Evolutionary conservation across 1,140 invertebrate species (phyloP).

Genomic region (Helicorthomorpha holstii): DNA sequence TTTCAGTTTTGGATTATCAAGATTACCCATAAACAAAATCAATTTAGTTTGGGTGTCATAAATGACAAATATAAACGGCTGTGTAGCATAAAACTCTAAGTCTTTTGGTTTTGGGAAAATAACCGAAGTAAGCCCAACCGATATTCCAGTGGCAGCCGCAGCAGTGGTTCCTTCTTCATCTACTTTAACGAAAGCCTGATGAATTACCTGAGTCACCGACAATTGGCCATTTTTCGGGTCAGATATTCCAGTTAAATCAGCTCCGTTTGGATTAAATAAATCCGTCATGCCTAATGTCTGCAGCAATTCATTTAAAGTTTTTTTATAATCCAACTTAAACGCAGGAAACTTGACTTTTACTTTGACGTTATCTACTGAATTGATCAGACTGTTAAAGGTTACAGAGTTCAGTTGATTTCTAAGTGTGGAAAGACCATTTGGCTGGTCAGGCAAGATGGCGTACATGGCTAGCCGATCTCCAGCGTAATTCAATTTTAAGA

Average conservation of each 20-base stretch:
- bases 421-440: constrained; percentile 6
- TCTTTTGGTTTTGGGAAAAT: not conserved
- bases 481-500: constrained; percentile 70
- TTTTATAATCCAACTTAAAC: constrained; percentile 54
- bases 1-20: too few relatives aligned
- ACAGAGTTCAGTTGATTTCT: constrained; percentile 12
- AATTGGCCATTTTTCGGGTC: constrained; percentile 28
- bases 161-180: constrained; percentile 62
- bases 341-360: constrained; percentile 66
- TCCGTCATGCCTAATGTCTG: constrained; percentile 44
- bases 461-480: constrained; percentile 71
- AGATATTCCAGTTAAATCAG: constrained; percentile 43
- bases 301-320: constrained; percentile 43
- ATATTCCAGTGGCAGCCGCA: constrained; percentile 33
- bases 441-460: constrained; percentile 18
- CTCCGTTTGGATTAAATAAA: constrained; percentile 34
- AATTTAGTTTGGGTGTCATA: not conserved
- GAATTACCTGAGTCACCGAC: constrained; percentile 35
- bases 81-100: not conserved
- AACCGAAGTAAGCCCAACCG: not conserved
- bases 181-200: constrained; percentile 61
- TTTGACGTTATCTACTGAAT: constrained; percentile 18
- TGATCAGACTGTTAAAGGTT: constrained; percentile 12
- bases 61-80: not conserved
- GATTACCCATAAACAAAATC: constrained; percentile 1